Evolutionary conservation across 2,797 vertebrate species (phyloP).

Genomic region (Sciurus carolinensis): DNA sequence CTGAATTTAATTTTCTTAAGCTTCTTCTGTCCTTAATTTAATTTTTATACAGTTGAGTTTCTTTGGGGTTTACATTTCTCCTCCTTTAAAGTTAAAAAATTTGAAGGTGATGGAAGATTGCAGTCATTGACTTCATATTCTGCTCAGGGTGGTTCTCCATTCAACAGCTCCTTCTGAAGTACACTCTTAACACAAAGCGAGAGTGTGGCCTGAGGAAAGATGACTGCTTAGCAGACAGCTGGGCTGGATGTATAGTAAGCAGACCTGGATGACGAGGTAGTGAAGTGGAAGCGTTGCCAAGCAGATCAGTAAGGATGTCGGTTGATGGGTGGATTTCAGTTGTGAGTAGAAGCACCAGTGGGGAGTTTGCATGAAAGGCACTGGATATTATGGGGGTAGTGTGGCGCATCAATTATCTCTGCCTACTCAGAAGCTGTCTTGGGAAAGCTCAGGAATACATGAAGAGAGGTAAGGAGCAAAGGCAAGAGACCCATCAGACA

Average conservation of each 20-base stretch:
- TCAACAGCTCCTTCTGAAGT: neutral
- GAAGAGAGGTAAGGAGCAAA: neutral
- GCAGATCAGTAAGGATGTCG: neutral
- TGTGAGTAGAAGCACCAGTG: neutral
- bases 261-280: neutral
- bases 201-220: neutral
- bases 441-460: neutral
- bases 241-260: neutral
- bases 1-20: slow-evolving; percentile 25
- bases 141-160: neutral
- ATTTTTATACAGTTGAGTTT: neutral
- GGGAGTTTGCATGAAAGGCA: neutral
- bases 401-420: neutral
- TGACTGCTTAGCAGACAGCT: neutral
- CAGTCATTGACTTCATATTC: neutral
- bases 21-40: neutral
- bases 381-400: neutral
- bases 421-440: neutral
- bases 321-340: neutral
- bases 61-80: neutral
- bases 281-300: neutral
- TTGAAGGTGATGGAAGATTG: neutral
- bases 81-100: neutral
- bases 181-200: neutral
- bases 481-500: neutral